Evolutionary conservation across 2,113 vertebrate species (phyloP).

Genomic region (Brachypteracias leptosomus): DNA sequence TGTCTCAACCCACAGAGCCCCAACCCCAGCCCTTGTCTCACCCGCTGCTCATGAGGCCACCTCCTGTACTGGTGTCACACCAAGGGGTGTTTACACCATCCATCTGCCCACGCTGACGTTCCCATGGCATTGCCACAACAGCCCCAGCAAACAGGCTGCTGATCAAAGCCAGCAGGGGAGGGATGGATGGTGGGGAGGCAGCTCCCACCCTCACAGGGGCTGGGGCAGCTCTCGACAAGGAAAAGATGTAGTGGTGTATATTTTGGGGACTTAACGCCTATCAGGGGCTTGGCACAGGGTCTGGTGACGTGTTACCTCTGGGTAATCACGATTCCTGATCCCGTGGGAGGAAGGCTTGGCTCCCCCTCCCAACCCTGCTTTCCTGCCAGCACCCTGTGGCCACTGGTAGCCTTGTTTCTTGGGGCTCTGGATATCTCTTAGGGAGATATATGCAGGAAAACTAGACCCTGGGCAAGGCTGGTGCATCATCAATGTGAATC

Average conservation of each 20-base stretch:
- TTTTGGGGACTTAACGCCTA: not conserved
- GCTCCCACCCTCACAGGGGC: not conserved
- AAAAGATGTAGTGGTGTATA: fast-evolving
- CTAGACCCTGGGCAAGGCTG: not conserved
- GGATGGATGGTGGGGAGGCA: fast-evolving
- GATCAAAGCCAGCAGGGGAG: not conserved
- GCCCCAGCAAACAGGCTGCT: not conserved
- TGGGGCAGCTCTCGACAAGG: not conserved
- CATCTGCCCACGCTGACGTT: not conserved
- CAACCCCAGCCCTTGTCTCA: fast-evolving
- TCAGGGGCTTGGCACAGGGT: not conserved
- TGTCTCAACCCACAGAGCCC: not conserved
- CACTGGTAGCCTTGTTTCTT: not conserved
- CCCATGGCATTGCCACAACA: not conserved
- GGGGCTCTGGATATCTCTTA: not conserved
- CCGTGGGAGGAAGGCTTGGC: not conserved
- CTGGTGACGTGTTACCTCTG: not conserved
- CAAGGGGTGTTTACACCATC: not conserved
- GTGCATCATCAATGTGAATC: not conserved
- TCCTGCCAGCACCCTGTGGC: not conserved
- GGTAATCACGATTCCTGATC: fast-evolving
- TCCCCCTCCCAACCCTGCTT: not conserved
- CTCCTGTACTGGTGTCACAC: not conserved
- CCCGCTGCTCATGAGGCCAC: not conserved
- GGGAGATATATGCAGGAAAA: not conserved